phyloP scores from a whole-genome alignment of 2,888 invertebrate species.

The Eristalinus sepulchralis region DNA sequence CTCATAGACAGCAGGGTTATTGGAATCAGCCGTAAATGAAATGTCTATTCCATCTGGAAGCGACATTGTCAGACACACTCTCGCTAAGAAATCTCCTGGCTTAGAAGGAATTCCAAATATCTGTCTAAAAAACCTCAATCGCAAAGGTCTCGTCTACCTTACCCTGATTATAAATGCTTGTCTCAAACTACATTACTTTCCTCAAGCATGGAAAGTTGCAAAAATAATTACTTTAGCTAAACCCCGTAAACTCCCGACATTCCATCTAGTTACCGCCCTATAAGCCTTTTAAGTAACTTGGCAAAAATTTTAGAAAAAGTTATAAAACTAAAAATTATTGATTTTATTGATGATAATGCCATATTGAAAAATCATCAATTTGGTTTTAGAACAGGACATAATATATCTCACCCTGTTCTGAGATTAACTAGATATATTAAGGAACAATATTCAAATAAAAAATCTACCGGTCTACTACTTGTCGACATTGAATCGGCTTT shows the following conservation, averaged over 20 bases:
- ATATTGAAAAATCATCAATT: not conserved
- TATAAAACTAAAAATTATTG: not conserved
- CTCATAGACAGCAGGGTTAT: too few species aligned
- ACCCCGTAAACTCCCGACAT: not conserved
- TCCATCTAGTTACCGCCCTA: not conserved
- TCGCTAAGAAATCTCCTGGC: too few species aligned
- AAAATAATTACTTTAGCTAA: not conserved
- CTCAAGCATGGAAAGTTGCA: not conserved
- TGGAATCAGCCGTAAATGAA: not conserved
- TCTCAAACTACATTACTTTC: not conserved
- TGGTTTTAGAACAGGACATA: constrained; percentile 3
- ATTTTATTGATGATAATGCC: not conserved
- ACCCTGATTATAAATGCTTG: not conserved
- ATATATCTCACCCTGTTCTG: constrained; percentile 1
- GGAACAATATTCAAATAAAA: too few species aligned
- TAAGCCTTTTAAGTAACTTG: not conserved
- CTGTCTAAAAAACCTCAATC: not conserved
- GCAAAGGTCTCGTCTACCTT: not conserved
- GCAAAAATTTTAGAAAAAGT: not conserved
- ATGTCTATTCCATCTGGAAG: not conserved
- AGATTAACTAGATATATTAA: too few species aligned
- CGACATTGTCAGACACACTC: not conserved
- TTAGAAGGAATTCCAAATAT: not conserved
- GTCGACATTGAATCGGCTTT: too few species aligned
- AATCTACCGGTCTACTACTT: too few species aligned